Conservation (phyloP, 1,140 invertebrate genomes). For the Drosophila tropicalis region DNA sequence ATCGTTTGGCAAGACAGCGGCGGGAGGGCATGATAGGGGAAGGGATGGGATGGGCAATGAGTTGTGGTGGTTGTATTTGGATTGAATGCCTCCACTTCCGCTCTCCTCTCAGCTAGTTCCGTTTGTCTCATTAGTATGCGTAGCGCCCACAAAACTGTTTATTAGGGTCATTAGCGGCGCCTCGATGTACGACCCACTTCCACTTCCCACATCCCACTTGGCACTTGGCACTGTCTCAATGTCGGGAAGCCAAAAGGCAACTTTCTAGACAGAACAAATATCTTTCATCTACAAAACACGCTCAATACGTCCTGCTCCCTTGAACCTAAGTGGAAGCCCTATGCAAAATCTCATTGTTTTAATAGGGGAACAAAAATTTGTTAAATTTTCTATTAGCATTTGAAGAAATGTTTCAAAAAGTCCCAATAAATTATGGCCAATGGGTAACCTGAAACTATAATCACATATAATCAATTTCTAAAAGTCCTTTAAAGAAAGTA, state of each 20-base stretch:
- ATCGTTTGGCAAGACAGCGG: background rate
- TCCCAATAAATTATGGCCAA: too few species aligned
- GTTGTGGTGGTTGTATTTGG: constrained; percentile 31
- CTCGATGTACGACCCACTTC: constrained; percentile 51
- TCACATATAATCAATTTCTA: too few species aligned
- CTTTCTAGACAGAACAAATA: constrained; percentile 1
- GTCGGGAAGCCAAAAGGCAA: background rate
- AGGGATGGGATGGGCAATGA: background rate
- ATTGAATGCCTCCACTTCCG: constrained; percentile 28
- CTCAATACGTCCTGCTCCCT: background rate
- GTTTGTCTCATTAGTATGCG: constrained; percentile 69
- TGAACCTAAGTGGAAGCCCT: background rate
- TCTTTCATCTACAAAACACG: background rate
- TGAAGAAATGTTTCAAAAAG: too few species aligned
- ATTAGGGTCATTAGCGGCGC: constrained; percentile 77
- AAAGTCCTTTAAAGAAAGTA: too few species aligned
- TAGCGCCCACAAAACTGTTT: constrained; percentile 75
- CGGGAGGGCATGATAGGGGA: background rate
- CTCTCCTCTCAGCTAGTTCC: constrained; percentile 18
- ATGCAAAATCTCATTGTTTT: background rate
- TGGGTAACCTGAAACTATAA: too few species aligned
- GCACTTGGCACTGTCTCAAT: background rate
- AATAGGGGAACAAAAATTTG: background rate
- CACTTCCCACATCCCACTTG: constrained; percentile 18
- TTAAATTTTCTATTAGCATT: background rate